Conservation (phyloP, 2,888 invertebrate genomes). For the Drosophila differens region DNA sequence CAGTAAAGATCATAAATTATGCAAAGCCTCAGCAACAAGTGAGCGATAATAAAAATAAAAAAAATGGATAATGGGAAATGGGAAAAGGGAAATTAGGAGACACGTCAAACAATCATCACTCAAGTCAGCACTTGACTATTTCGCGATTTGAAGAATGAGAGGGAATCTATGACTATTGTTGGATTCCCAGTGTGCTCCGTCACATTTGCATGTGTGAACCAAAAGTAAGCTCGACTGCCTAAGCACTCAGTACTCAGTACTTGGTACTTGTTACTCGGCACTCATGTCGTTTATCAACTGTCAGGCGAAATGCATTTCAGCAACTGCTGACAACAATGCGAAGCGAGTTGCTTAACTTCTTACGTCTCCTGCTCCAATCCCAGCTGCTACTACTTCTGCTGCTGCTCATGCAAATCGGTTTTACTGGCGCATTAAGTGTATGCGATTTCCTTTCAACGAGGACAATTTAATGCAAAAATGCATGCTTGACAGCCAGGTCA, state of each 20-base stretch:
- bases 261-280: slow-evolving; percentile 27
- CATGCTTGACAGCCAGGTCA: slow-evolving; percentile 71
- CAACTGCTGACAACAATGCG: slow-evolving; percentile 66
- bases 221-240: slow-evolving; percentile 37
- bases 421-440: slow-evolving; percentile 68
- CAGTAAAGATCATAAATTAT: slow-evolving; percentile 74
- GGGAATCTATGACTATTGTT: slow-evolving; percentile 24
- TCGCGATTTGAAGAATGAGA: slow-evolving; percentile 52
- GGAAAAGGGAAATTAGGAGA: slow-evolving; percentile 19
- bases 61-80: slow-evolving; percentile 12
- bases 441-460: slow-evolving; percentile 76
- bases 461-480: slow-evolving; percentile 76
- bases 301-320: slow-evolving; percentile 58
- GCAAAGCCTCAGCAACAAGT: slow-evolving; percentile 72
- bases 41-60: slow-evolving; percentile 52
- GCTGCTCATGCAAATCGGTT: slow-evolving; percentile 67
- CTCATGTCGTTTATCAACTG: slow-evolving; percentile 75
- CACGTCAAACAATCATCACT: slow-evolving; percentile 71
- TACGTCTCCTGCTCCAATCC: not conserved
- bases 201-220: slow-evolving; percentile 30
- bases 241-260: slow-evolving; percentile 37
- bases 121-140: slow-evolving; percentile 52
- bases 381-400: slow-evolving; percentile 8
- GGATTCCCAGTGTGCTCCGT: slow-evolving; percentile 23
- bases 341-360: slow-evolving; percentile 27